A percentile compares a stretch with the other conserved stretches of the same genome.
Evolutionary conservation across 2,888 invertebrate genomes (phyloP).

Genomic region (Dione juno): DNA sequence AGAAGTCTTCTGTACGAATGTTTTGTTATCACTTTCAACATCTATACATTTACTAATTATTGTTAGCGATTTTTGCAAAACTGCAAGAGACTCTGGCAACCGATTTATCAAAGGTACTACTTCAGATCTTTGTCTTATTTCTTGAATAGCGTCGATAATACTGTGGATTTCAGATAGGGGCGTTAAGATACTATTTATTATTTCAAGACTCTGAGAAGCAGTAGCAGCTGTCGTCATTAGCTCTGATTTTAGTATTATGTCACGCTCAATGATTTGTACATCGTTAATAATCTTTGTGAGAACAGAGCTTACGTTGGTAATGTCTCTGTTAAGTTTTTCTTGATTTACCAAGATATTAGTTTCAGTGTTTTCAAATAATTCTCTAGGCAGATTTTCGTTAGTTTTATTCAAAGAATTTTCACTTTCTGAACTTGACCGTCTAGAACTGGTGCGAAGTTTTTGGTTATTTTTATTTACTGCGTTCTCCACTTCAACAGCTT

Average conservation of each 20-base stretch:
- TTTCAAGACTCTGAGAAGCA: slow-evolving; percentile 86
- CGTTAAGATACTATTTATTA: slow-evolving; percentile 84
- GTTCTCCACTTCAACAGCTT: slow-evolving; percentile 48
- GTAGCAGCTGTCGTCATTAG: slow-evolving; percentile 87
- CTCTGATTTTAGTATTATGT: slow-evolving; percentile 85
- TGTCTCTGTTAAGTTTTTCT: slow-evolving; percentile 60
- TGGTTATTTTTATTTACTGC: slow-evolving; percentile 56
- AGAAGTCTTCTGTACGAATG: slow-evolving; percentile 87
- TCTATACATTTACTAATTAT: slow-evolving; percentile 88
- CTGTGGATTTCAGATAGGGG: slow-evolving; percentile 86
- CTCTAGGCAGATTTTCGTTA: slow-evolving; percentile 64
- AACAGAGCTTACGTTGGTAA: slow-evolving; percentile 55
- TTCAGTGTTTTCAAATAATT: slow-evolving; percentile 45
- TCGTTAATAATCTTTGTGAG: slow-evolving; percentile 82
- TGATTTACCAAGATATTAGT: slow-evolving; percentile 42
- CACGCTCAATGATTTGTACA: slow-evolving; percentile 85
- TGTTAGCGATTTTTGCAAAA: slow-evolving; percentile 85
- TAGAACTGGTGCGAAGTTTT: slow-evolving; percentile 72
- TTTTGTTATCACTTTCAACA: slow-evolving; percentile 86
- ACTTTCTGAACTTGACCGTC: slow-evolving; percentile 72
- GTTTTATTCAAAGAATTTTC: slow-evolving; percentile 75
- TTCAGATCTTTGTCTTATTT: slow-evolving; percentile 67
- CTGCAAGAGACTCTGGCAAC: slow-evolving; percentile 83
- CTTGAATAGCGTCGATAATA: slow-evolving; percentile 81
- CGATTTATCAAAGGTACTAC: slow-evolving; percentile 82